Evolutionary conservation across 2,888 invertebrate species (phyloP), one percentile per base, ranked within the genome.

Genomic region (Stratiomys singularior): DNA sequence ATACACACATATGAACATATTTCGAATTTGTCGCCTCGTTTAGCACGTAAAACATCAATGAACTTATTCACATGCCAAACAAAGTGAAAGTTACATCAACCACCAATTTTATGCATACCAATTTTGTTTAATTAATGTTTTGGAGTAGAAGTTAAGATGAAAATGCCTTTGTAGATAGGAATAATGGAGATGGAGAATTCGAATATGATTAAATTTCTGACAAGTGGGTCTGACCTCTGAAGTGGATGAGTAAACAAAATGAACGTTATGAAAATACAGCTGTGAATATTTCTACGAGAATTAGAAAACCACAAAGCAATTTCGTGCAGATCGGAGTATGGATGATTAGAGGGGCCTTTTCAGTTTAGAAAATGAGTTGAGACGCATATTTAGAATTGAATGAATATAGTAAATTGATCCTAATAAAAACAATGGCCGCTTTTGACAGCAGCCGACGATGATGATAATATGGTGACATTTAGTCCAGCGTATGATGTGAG

Each of bases 291-390:
- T 46, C 15, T 47, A 47, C 25, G 23, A 46, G 44, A 67, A 67
- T 67, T 46, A 69, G 69, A 69, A 69, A 69, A 46, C 69, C 69
- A 69, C 69, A 69, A n/a, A 47, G 47, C 25, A 69, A 23, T 69
- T 66, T 30, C 11, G n/a, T 30, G 13, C 66, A 66, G 15, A 15
- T 9, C n/a, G 23, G 37, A 37, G 37, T 9, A 9, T 37, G 37
- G 9, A 37, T 37, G 37, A 66, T 44, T 28, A 18, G 37, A 18
- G 66, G 18, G n/a, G n/a, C n/a, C n/a, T 66, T 66, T 66, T 66
- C 28, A 37, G 30, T n/a, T 15, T 44, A 21, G 66, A 44, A 66
- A 66, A 18, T 66, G 9, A 37, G 28, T 37, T 66, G 27, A 37
- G 37, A 66, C 66, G 37, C 7, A 18, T 66, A 52, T 15, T 37